These are phyloP conservation scores for Drosophila hydei DNA, from an alignment of 1,140 invertebrate genomes.

Conservation along the genomic window DNA sequence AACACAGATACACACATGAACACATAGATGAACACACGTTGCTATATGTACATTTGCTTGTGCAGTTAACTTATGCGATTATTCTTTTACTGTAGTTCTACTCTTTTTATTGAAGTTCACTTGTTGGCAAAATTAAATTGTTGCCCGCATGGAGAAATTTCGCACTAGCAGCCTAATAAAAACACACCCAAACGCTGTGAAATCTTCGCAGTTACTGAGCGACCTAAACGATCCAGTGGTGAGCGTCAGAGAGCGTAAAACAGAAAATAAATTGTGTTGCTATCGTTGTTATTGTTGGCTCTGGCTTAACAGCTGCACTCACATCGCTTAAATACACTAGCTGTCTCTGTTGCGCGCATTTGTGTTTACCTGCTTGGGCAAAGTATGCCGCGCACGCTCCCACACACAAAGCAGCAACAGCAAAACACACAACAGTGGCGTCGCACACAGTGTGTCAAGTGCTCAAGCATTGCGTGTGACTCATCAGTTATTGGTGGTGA, in stretches of 20 bases:
- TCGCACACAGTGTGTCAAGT: constrained; percentile 33
- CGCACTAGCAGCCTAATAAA: constrained; percentile 30
- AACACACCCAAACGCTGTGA: constrained; percentile 81
- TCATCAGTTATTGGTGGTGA: constrained; percentile 58
- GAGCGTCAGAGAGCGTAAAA: constrained; percentile 37
- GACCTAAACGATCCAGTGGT: not conserved
- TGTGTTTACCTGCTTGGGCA: not conserved
- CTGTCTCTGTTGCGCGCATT: constrained; percentile 25
- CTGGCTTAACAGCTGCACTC: constrained; percentile 23
- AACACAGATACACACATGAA: constrained; percentile 31
- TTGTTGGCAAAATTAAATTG: constrained; percentile 35
- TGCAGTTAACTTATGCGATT: constrained; percentile 37
- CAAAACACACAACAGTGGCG: constrained; percentile 35
- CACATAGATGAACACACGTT: not conserved
- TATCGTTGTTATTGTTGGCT: constrained; percentile 36
- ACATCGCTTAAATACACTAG: constrained; percentile 1
- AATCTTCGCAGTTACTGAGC: constrained; percentile 64
- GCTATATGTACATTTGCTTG: not conserved
- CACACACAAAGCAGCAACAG: constrained; percentile 46
- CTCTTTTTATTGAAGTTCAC: constrained; percentile 24
- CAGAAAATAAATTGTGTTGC: constrained; percentile 42
- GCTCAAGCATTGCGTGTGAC: constrained; percentile 46
- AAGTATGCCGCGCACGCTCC: constrained; percentile 63
- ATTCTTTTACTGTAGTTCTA: constrained; percentile 22
- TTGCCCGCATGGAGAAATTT: constrained; percentile 32